These are phyloP conservation scores for Limosa lapponica DNA, from an alignment of 2,797 vertebrate species.

Conservation along the genomic window DNA sequence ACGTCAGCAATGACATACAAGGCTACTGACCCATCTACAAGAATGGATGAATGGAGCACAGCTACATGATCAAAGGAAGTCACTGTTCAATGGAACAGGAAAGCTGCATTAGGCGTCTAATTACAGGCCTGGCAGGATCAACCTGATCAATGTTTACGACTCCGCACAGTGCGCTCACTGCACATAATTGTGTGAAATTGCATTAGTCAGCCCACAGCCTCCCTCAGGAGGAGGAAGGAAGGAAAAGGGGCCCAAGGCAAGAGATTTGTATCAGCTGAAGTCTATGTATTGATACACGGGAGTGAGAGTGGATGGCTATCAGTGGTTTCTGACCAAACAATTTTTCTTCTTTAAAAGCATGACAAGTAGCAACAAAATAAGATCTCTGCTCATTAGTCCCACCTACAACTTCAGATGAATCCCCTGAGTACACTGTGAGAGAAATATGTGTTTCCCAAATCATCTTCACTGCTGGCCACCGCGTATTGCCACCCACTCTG, in stretches of 20 bases:
- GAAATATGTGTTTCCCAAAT: not conserved
- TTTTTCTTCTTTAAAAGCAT: not conserved
- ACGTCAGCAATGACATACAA: slow-evolving; percentile 39
- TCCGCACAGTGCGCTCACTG: not conserved
- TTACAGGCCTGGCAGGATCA: slow-evolving; percentile 48
- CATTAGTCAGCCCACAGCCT: slow-evolving; percentile 61
- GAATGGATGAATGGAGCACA: not conserved
- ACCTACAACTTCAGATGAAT: not conserved
- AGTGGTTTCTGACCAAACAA: not conserved
- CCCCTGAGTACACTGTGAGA: not conserved
- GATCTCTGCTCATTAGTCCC: not conserved
- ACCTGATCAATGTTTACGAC: slow-evolving; percentile 29
- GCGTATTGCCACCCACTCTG: not conserved
- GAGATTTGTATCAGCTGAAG: slow-evolving; percentile 32
- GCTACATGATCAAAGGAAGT: slow-evolving; percentile 47
- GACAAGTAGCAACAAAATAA: not conserved
- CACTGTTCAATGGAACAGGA: slow-evolving; percentile 45
- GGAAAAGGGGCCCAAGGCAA: slow-evolving; percentile 51
- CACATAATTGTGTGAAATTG: slow-evolving; percentile 15
- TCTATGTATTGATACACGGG: not conserved
- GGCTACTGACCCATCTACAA: slow-evolving; percentile 12
- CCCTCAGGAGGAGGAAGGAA: slow-evolving; percentile 53
- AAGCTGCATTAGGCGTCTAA: slow-evolving; percentile 9
- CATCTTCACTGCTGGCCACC: not conserved
- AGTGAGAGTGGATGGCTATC: not conserved